phyloP scores from a whole-genome alignment of 2,888 invertebrate species.

The Orgyia antiqua region DNA sequence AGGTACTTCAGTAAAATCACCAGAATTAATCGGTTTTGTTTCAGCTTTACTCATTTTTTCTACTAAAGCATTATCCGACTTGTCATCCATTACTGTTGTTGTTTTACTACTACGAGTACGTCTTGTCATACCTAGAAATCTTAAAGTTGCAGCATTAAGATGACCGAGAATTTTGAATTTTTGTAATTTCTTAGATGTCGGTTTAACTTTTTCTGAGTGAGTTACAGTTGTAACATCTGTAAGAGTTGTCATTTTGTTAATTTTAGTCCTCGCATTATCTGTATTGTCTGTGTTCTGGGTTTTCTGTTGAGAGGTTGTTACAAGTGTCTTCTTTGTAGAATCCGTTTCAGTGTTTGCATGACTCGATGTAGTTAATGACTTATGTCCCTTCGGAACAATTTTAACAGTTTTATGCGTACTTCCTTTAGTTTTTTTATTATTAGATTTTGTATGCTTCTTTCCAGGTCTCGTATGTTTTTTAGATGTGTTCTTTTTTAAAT shows the following conservation, averaged over 20 bases:
- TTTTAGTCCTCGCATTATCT: background rate
- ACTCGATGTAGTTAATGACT: background rate
- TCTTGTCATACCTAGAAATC: background rate
- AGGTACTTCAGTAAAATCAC: background rate
- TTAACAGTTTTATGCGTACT: background rate
- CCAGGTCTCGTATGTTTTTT: too few relatives aligned
- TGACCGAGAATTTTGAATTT: background rate
- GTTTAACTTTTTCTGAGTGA: background rate
- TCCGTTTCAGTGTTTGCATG: background rate
- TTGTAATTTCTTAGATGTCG: background rate
- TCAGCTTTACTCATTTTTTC: background rate
- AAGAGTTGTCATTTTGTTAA: too few relatives aligned
- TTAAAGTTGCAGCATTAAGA: background rate
- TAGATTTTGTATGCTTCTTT: background rate
- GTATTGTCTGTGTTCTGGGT: background rate
- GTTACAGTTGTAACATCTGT: too few relatives aligned
- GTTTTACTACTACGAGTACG: background rate
- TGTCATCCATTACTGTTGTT: too few relatives aligned
- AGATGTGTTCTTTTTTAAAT: too few relatives aligned
- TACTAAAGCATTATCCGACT: too few relatives aligned
- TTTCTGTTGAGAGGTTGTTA: too few relatives aligned
- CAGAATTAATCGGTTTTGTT: background rate
- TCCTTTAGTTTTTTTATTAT: background rate
- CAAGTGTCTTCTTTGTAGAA: too few relatives aligned
- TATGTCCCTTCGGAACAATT: background rate